Conservation (phyloP, 2,797 vertebrate species). For the Coluber constrictor region DNA sequence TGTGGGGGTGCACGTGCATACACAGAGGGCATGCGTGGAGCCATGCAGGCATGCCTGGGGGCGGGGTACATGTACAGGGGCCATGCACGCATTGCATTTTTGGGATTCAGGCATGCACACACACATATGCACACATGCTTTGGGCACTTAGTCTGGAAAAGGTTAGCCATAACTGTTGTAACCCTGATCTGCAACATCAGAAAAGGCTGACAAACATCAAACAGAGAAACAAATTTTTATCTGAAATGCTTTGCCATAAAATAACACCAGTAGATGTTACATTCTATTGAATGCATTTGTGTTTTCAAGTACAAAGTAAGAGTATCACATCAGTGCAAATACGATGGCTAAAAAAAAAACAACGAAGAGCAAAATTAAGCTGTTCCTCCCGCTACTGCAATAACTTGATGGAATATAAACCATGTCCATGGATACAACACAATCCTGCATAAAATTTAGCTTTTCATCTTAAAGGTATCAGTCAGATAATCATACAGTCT, state of each 20-base stretch:
- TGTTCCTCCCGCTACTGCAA: neutral
- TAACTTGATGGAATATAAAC: neutral
- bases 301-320: neutral
- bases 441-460: neutral
- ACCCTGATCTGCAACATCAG: neutral
- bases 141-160: too few relatives aligned
- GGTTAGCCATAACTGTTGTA: neutral
- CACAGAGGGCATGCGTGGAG: too few relatives aligned
- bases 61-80: too few relatives aligned
- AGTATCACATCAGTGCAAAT: neutral
- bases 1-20: too few relatives aligned
- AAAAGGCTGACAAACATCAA: too few relatives aligned
- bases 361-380: neutral
- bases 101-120: rapidly evolving
- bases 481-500: neutral
- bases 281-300: neutral
- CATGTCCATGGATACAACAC: neutral
- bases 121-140: too few relatives aligned
- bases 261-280: neutral
- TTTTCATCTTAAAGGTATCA: neutral
- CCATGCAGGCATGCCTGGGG: too few relatives aligned
- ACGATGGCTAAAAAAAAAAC: neutral
- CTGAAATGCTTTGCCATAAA: neutral
- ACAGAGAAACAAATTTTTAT: neutral
- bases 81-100: too few relatives aligned